phyloP scores from a whole-genome alignment of 2,797 vertebrate species.

The Microctenopoma lineatum region DNA sequence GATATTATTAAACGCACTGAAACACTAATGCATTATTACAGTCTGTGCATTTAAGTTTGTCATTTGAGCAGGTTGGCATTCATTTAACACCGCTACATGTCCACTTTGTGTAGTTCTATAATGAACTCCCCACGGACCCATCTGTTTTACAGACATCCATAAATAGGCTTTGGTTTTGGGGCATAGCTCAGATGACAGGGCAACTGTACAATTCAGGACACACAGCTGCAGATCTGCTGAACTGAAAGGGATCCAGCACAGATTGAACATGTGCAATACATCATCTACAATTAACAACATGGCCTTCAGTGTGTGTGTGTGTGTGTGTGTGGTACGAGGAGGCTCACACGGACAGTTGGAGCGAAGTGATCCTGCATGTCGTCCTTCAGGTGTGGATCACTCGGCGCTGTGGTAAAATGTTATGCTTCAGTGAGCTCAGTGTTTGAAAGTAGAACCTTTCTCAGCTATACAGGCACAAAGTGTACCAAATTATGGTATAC shows the following conservation, averaged over 20 bases:
- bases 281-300: conserved; percentile 50
- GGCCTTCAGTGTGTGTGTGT: conserved; percentile 19
- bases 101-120: conserved; percentile 13
- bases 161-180: conserved; percentile 57
- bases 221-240: conserved; percentile 71
- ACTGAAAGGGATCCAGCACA: conserved; percentile 59
- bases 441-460: not conserved
- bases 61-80: conserved; percentile 26
- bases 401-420: not conserved
- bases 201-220: conserved; percentile 51
- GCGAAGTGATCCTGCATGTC: conserved; percentile 31
- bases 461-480: not conserved
- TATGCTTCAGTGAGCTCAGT: not conserved
- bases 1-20: not conserved
- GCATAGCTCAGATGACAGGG: conserved; percentile 56
- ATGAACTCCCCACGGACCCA: conserved; percentile 35
- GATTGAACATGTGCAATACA: conserved; percentile 67
- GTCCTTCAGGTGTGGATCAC: conserved; percentile 16
- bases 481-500: not conserved
- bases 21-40: not conserved
- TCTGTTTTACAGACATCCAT: conserved; percentile 45
- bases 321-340: conserved; percentile 20
- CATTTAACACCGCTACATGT: not conserved
- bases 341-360: conserved; percentile 29
- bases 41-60: not conserved